phyloP scores from a whole-genome alignment of 2,888 invertebrate species.

The Clunio marinus region DNA sequence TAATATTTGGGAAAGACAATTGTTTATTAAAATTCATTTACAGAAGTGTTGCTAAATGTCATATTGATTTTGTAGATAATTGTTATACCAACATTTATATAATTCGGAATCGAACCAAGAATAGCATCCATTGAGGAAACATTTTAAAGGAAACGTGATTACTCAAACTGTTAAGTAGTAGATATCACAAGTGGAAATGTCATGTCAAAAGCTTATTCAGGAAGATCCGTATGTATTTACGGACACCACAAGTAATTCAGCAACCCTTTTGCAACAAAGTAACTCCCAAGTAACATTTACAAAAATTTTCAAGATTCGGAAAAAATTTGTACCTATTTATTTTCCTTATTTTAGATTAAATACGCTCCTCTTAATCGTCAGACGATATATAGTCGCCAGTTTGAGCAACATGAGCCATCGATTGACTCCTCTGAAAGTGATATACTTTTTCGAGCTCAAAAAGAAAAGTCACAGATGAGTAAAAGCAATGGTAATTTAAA shows the following conservation, averaged over 20 bases:
- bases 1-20: no score
- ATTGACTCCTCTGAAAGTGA: no score
- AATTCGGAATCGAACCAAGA: no score
- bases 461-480: no score
- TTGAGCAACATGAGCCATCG: constrained; percentile 28
- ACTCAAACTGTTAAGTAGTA: no score
- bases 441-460: no score
- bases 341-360: constrained; percentile 30
- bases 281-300: constrained; percentile 27
- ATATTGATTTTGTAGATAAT: no score
- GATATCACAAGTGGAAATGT: constrained; percentile 48
- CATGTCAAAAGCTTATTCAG: constrained; percentile 50
- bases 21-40: no score
- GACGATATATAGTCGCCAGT: constrained; percentile 34
- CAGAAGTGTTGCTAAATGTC: no score
- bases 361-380: constrained; percentile 38
- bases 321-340: not conserved
- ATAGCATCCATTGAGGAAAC: no score
- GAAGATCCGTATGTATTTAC: constrained; percentile 53
- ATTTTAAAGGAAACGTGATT: no score
- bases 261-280: constrained; percentile 28
- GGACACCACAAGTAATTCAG: constrained; percentile 44
- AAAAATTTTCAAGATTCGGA: not conserved
- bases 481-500: not conserved
- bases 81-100: no score